phyloP scores from a whole-genome alignment of 2,113 vertebrate genomes.

The Phyllostomus discolor region DNA sequence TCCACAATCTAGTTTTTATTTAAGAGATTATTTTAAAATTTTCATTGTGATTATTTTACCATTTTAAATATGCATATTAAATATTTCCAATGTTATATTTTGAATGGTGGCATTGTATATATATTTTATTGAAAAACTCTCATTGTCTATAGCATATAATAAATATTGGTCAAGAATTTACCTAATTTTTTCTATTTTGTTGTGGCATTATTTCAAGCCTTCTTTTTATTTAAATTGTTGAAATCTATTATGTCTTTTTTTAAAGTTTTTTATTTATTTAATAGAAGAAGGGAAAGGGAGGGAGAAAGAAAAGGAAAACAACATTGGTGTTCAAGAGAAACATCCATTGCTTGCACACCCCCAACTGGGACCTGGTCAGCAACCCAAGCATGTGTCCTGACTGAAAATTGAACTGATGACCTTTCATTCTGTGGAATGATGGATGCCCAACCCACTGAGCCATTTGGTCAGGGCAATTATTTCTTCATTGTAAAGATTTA shows the following conservation, averaged over 20 bases:
- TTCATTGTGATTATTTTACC: not conserved
- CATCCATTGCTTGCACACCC: too few relatives aligned
- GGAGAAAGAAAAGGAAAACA: too few relatives aligned
- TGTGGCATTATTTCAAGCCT: not conserved
- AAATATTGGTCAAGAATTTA: not conserved
- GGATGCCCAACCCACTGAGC: too few relatives aligned
- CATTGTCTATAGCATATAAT: not conserved
- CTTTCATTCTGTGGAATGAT: too few relatives aligned
- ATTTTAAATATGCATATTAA: not conserved
- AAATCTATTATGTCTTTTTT: not conserved
- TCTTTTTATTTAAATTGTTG: not conserved
- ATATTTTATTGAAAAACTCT: not conserved
- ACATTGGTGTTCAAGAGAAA: too few relatives aligned
- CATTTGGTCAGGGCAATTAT: not conserved
- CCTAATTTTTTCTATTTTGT: not conserved
- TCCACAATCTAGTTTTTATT: not conserved
- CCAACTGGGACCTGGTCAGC: too few relatives aligned
- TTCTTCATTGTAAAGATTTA: not conserved
- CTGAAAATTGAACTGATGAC: too few relatives aligned
- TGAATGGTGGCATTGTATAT: not conserved
- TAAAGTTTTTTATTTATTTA: too few relatives aligned
- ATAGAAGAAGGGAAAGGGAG: too few relatives aligned
- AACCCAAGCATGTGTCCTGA: too few relatives aligned
- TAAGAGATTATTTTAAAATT: not conserved
- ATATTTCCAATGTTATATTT: not conserved